Evolutionary conservation across 2,113 vertebrate genomes (phyloP).

Genomic region (Prionailurus bengalensis): DNA sequence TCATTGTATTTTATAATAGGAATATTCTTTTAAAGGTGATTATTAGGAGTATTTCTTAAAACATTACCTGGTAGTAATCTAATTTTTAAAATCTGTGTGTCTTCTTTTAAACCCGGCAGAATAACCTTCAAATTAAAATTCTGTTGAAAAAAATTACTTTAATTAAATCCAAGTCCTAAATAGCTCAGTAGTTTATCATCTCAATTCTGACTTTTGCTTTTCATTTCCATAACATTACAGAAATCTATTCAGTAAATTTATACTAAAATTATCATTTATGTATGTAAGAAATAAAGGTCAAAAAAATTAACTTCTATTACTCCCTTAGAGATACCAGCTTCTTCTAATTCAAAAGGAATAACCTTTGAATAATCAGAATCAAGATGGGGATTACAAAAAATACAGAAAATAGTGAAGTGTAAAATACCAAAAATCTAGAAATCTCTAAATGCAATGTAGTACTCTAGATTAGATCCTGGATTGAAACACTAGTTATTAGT

Average conservation of each 20-base stretch:
- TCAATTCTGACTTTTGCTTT: constrained; percentile 52
- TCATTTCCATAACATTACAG: constrained; percentile 15
- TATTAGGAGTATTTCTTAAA: constrained; percentile 67
- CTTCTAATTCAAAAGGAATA: constrained; percentile 36
- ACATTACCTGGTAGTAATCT: constrained; percentile 92
- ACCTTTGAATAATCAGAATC: constrained; percentile 24
- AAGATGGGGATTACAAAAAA: not conserved
- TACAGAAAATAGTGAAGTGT: not conserved
- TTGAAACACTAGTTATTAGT: not conserved
- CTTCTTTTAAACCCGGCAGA: constrained; percentile 91
- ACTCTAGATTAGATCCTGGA: not conserved
- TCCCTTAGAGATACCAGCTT: not conserved
- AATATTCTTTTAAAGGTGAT: constrained; percentile 48
- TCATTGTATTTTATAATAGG: not conserved
- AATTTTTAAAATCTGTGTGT: constrained; percentile 89
- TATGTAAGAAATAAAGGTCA: not conserved
- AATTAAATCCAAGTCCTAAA: constrained; percentile 68
- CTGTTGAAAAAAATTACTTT: constrained; percentile 86
- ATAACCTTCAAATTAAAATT: constrained; percentile 91
- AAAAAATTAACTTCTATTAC: not conserved
- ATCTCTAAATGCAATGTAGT: not conserved
- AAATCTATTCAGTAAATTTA: constrained; percentile 53
- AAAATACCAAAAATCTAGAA: constrained; percentile 1
- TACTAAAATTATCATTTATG: not conserved
- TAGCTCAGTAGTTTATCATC: constrained; percentile 3